Evolutionary conservation across 2,113 vertebrate species (phyloP), one percentile per base, ranked within the genome.

Genomic region (Chaetorhynchus papuensis): DNA sequence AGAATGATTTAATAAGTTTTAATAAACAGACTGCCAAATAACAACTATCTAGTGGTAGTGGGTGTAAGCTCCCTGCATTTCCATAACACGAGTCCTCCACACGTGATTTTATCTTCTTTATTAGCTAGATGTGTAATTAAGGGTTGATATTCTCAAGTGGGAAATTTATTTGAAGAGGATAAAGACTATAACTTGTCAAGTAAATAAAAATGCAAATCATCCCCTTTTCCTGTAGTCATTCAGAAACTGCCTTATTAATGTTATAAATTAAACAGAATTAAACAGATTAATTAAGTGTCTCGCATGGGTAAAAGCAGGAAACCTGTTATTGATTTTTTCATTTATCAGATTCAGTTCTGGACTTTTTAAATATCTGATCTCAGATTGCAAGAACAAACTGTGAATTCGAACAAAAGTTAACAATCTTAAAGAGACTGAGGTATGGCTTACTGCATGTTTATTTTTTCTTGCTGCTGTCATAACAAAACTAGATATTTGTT

Each of bases 181-280:
- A 63, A 84, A 92, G 70, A 69, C 30, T 87, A 31, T 68, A 85
- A 39, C 8, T 37, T 71, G 7, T 76, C 77, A 89, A 75, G 52
- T 94, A 91, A 70, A 89, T 56, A 69, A 83, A 70, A 93, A 87
- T 42, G 27, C 23, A n/a, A 63, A 90, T 50, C 35, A 79, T 45
- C 41, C 16, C 1, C 22, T 82, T 90, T 83, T 91, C n/a, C 44
- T 50, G 19, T 52, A 87, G 20, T 59, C 26, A 37, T 49, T 63
- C 72, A 59, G 30, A 78, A 89, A 74, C 56, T 68, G 17, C 47
- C 52, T 87, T 63, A 83, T 84, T 94, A 87, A 35, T 52, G 45
- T 90, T 82, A 81, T 78, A 54, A 90, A 92, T 93, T 80, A 60
- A 93, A 53, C 53, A 74, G 52, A 89, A 92, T 92, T 75, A 65